Evolutionary conservation across 2,113 vertebrate species (phyloP), one percentile per base, ranked within the genome.

Genomic region (Desmodus rotundus): DNA sequence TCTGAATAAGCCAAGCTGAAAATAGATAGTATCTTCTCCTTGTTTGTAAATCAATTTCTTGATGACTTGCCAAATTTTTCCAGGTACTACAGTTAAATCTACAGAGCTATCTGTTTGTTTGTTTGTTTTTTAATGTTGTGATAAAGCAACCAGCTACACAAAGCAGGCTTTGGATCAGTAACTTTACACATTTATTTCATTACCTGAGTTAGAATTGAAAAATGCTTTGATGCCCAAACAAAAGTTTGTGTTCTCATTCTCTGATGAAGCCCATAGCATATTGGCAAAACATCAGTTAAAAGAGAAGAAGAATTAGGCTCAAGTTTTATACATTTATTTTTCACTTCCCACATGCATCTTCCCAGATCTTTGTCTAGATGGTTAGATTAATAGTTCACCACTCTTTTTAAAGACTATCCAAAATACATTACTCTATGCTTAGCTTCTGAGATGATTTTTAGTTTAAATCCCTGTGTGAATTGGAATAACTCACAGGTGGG

Each of bases 141-240:
- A 97, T 91, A 97, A 97, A 97, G 96, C 78, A 17, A 38, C 33
- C 82, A 94, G 68, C 95, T 89, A 95, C 41, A 95, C 26, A 97
- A 91, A 83, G 67, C 36, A 91, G 45, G 91, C 68, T 73, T 85
- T 92, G 77, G 76, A 89, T 95, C 95, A 97, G 89, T 87, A 97
- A 96, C 89, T 97, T 96, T 67, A 91, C 77, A 98, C 86, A 67
- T 92, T 97, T 94, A 97, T 96, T 97, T 97, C 93, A 96, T 97
- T 95, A 96, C 87, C 54, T 74, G 93, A 94, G 50, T 77, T 97
- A 84, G 91, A 96, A 91, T 12, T 17, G 11, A 97, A 98, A 98
- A 93, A 96, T 96, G 89, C 96, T 93, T 88, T 17, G 6, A 96
- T 97, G 77, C 91, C 78, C 65, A 90, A 93, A 74, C 72, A 73